Evolutionary conservation across 2,113 vertebrate species (phyloP).

Genomic region (Ceyx margarethae): DNA sequence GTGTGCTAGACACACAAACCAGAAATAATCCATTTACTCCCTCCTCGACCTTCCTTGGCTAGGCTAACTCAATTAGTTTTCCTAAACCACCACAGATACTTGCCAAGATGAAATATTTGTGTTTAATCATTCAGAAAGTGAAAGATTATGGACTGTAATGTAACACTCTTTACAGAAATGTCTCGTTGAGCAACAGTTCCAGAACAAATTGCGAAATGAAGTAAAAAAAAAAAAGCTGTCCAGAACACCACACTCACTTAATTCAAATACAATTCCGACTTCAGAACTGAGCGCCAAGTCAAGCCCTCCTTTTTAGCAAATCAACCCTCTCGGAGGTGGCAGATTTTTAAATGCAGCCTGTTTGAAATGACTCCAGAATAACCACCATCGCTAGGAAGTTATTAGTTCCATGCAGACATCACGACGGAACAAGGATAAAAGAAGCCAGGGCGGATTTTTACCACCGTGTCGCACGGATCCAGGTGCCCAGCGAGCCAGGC

Average conservation of each 20-base stretch:
- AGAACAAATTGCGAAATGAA: conserved; percentile 52
- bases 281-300: background rate
- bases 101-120: conserved; percentile 52
- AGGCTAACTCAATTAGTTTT: conserved; percentile 42
- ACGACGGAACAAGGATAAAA: background rate
- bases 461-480: background rate
- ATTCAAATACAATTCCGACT: conserved; percentile 12
- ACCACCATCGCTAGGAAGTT: conserved; percentile 28
- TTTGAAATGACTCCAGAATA: conserved; percentile 21
- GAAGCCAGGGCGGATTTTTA: background rate
- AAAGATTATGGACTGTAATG: conserved; percentile 39
- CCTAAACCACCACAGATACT: conserved; percentile 21
- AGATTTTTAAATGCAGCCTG: background rate
- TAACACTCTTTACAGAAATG: conserved; percentile 35
- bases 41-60: background rate
- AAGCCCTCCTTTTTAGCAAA: conserved; percentile 15
- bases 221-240: background rate
- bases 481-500: background rate
- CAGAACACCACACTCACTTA: background rate
- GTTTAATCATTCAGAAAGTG: conserved; percentile 63
- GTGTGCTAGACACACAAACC: background rate
- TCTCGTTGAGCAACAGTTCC: conserved; percentile 44
- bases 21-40: conserved; percentile 50
- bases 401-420: background rate
- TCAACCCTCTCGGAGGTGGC: background rate